phyloP scores from a whole-genome alignment of 1,140 invertebrate genomes.

The Epicauta chinensis region DNA sequence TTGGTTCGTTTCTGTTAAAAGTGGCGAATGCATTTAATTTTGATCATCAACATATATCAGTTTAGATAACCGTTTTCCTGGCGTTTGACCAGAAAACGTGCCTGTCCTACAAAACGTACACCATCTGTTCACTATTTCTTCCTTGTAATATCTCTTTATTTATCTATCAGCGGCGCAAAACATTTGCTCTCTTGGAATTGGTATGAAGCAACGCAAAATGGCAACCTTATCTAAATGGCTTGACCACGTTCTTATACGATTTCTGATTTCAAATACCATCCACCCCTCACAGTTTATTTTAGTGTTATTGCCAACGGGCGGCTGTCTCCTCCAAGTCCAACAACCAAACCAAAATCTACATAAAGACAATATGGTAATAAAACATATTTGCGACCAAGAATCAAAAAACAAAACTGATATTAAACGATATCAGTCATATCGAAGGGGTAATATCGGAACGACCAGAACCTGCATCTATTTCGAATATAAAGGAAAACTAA shows the following conservation, averaged over 20 bases:
- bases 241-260: conserved; percentile 36
- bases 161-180: conserved; percentile 38
- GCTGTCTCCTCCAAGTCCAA: conserved; percentile 23
- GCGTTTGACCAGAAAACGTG: conserved; percentile 32
- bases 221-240: conserved; percentile 32
- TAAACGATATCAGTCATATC: too few relatives aligned
- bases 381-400: conserved; percentile 25
- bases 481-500: too few relatives aligned
- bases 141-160: conserved; percentile 34
- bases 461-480: too few relatives aligned
- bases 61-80: conserved; percentile 21
- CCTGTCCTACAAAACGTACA: conserved; percentile 22
- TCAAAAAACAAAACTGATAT: too few relatives aligned
- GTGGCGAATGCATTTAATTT: conserved; percentile 29
- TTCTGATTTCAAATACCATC: conserved; percentile 28
- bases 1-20: too few relatives aligned
- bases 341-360: conserved; percentile 18
- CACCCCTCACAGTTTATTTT: conserved; percentile 24
- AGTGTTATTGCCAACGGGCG: conserved; percentile 27
- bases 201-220: conserved; percentile 30
- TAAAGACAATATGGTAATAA: conserved; percentile 25
- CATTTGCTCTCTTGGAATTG: conserved; percentile 21
- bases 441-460: too few relatives aligned
- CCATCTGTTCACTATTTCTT: conserved; percentile 20
- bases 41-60: conserved; percentile 30